Evolutionary conservation across 2,797 vertebrate species (phyloP).

Genomic region (Hippopotamyrus pictus): DNA sequence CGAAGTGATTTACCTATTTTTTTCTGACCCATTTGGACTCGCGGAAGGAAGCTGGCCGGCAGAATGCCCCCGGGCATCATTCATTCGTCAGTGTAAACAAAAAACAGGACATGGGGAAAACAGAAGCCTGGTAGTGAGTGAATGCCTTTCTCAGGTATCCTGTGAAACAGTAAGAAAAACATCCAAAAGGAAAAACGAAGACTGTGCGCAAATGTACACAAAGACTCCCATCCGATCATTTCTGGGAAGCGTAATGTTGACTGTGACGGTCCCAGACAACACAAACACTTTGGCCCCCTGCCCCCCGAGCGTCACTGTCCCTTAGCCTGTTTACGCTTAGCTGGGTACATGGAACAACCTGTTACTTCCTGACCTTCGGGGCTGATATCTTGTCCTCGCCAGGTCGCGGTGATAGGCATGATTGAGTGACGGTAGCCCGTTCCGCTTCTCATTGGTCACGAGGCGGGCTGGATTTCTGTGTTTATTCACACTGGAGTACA

Average conservation of each 20-base stretch:
- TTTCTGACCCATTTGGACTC: not conserved
- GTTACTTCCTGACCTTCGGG: conserved; percentile 25
- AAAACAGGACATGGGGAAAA: not conserved
- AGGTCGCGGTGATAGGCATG: not conserved
- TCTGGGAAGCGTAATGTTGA: not conserved
- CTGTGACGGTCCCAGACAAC: conserved; percentile 14
- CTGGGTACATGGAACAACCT: conserved; percentile 17
- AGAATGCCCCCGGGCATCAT: not conserved
- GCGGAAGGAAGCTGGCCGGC: not conserved
- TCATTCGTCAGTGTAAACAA: not conserved
- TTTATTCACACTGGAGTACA: not conserved
- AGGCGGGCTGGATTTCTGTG: not conserved
- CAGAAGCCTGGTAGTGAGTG: not conserved
- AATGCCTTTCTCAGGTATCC: not conserved
- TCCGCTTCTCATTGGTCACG: not conserved
- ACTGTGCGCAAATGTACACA: not conserved
- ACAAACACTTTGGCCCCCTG: not conserved
- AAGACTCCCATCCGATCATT: not conserved
- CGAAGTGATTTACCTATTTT: not conserved
- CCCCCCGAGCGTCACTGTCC: conserved; percentile 1
- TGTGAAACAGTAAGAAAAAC: not conserved
- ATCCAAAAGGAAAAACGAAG: not conserved
- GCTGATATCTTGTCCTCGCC: not conserved
- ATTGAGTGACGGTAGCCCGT: not conserved
- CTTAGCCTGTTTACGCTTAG: conserved; percentile 6